Conservation (phyloP, 2,888 invertebrate genomes). For the Tigriopus californicus region DNA sequence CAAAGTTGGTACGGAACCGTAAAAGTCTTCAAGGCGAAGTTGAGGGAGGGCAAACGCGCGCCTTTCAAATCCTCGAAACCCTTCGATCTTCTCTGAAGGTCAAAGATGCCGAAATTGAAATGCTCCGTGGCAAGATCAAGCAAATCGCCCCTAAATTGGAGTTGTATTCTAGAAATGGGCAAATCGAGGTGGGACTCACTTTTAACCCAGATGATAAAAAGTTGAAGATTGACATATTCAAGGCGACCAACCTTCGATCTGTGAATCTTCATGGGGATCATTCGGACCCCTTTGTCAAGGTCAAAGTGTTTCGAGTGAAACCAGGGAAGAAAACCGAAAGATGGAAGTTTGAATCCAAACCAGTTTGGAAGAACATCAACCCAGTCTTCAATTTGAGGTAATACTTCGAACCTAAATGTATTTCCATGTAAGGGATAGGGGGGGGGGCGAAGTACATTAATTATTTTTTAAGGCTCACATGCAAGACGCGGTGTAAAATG, state of each 20-base stretch:
- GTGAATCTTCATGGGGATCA: neutral
- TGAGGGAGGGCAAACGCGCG: neutral
- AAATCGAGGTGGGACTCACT: neutral
- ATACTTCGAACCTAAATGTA: no score
- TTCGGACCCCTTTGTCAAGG: constrained; percentile 1
- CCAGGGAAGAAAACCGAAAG: neutral
- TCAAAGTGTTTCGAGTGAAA: neutral
- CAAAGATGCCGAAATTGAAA: neutral
- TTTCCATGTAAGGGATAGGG: no score
- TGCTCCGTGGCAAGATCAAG: no score
- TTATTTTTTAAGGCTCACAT: no score
- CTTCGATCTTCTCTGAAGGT: neutral
- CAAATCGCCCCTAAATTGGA: no score
- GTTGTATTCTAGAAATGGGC: no score
- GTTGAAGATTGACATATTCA: neutral
- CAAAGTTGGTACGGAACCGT: no score
- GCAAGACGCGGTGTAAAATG: no score
- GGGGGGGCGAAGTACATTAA: no score
- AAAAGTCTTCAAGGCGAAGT: no score
- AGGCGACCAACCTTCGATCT: neutral
- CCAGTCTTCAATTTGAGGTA: neutral
- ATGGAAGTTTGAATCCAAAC: neutral
- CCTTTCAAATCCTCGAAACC: neutral
- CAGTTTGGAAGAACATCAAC: neutral
- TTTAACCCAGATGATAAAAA: neutral